These are phyloP conservation scores for Amyelois transitella DNA, from an alignment of 1,140 invertebrate species.

Conservation along the genomic window DNA sequence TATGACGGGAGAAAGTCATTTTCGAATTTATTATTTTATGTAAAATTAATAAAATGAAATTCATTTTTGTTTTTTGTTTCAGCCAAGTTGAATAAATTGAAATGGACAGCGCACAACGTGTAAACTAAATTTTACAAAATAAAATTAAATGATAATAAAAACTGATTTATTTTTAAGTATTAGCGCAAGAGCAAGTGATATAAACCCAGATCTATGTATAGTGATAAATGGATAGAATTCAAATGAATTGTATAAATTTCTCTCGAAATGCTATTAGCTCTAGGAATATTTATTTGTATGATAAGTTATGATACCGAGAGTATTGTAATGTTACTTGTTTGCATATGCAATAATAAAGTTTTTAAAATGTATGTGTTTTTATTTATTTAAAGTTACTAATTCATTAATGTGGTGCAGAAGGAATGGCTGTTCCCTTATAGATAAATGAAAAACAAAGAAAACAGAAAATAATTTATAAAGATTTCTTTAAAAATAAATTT, in stretches of 20 bases:
- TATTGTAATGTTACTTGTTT: constrained; percentile 31
- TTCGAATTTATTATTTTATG: too few species aligned
- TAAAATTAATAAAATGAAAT: too few species aligned
- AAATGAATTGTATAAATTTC: constrained; percentile 22
- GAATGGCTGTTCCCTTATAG: too few species aligned
- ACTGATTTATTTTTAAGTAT: constrained; percentile 43
- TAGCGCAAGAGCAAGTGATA: constrained; percentile 40
- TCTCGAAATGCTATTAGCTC: constrained; percentile 30
- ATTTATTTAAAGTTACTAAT: background rate
- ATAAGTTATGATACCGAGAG: constrained; percentile 41
- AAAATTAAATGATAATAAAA: constrained; percentile 18
- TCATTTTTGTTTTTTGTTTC: constrained; percentile 29
- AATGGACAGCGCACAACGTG: constrained; percentile 9
- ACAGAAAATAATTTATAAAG: too few species aligned
- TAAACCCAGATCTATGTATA: constrained; percentile 26
- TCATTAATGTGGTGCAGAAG: background rate
- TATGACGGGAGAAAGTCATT: too few species aligned
- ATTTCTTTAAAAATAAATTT: too few species aligned
- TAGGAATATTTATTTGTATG: constrained; percentile 37
- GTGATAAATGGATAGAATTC: constrained; percentile 25
- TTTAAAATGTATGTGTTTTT: background rate
- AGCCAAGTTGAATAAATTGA: constrained; percentile 53
- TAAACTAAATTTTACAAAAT: too few species aligned
- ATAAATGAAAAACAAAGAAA: too few species aligned
- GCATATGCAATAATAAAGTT: constrained; percentile 12